These are phyloP conservation scores for Montipora foliosa DNA, from an alignment of 64 coral and sea anemone species.

Conservation along the genomic window DNA sequence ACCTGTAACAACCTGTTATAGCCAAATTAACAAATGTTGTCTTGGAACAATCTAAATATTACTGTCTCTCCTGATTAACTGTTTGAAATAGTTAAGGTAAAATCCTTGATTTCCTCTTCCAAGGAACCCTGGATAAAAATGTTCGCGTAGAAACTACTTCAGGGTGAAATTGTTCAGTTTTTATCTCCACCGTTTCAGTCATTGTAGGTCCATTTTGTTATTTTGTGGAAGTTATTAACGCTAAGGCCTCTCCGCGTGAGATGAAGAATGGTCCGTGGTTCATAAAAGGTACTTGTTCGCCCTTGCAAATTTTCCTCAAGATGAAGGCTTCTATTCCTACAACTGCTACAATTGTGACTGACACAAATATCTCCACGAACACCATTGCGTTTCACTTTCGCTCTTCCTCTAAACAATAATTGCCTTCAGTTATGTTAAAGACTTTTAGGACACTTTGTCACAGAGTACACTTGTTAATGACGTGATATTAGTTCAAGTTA, in stretches of 20 bases:
- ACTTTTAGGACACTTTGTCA: background rate
- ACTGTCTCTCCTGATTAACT: too few species aligned
- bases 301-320: constrained; percentile 58
- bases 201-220: background rate
- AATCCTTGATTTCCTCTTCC: background rate
- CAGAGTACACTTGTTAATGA: background rate
- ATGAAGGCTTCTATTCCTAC: constrained; percentile 33
- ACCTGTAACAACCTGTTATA: background rate
- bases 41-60: background rate
- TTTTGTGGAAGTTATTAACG: background rate
- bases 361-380: constrained; percentile 53
- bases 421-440: background rate
- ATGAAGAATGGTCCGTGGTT: constrained; percentile 19
- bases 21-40: background rate
- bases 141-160: background rate
- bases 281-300: constrained; percentile 45
- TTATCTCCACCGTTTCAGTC: background rate
- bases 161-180: background rate
- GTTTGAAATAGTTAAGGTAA: background rate
- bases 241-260: constrained; percentile 36
- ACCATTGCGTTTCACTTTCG: background rate
- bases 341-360: constrained; percentile 17
- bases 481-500: background rate
- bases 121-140: background rate
- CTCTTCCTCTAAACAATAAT: background rate